Conservation (phyloP, 1,140 invertebrate species). For the Mizuhopecten yessoensis region DNA sequence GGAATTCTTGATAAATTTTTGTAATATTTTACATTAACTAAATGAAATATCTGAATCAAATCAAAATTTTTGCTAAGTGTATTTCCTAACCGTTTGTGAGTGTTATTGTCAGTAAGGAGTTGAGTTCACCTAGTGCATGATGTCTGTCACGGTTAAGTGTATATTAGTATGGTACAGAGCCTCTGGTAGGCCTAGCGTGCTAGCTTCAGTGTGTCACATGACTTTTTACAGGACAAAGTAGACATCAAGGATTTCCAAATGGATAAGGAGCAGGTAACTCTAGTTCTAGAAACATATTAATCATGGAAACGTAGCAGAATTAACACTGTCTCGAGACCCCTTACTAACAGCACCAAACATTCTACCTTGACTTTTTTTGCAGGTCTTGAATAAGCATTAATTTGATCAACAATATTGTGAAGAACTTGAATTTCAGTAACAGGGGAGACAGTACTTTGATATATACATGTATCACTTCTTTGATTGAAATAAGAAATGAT, state of each 20-base stretch:
- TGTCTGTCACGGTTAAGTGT: no score
- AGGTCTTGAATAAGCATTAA: background rate
- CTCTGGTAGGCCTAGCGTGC: background rate
- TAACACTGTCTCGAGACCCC: background rate
- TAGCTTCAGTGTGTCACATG: background rate
- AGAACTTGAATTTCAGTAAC: no score
- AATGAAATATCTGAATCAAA: no score
- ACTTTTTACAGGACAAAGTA: background rate
- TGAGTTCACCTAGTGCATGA: background rate
- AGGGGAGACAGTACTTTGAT: no score
- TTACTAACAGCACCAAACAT: background rate
- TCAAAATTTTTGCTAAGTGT: no score
- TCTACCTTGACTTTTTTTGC: background rate
- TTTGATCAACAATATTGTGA: no score
- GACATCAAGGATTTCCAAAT: background rate
- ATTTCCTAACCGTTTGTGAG: no score
- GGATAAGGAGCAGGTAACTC: conserved; percentile 37
- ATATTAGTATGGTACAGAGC: no score
- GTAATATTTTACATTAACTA: no score
- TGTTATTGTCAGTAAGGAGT: background rate
- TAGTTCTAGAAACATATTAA: conserved; percentile 16
- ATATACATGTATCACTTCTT: no score
- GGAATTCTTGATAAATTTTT: background rate
- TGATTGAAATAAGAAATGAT: no score
- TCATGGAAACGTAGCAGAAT: background rate